Conservation (phyloP, 35 echinoderm and acorn worm species). For the Lytechinus variegatus region DNA sequence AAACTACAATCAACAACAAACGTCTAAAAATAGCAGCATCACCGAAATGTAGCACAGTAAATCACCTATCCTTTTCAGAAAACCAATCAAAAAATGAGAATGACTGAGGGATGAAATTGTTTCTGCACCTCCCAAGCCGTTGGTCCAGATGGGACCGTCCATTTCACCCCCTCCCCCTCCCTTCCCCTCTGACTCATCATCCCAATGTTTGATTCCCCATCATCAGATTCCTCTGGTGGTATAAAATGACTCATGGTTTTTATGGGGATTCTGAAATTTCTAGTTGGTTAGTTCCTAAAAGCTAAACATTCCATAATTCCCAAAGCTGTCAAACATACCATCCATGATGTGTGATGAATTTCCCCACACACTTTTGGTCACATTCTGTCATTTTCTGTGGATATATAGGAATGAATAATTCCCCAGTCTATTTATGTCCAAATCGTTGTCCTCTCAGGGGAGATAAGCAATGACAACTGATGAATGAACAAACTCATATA, state of each 20-base stretch:
- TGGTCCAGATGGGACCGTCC: neutral
- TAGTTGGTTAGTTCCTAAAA: neutral
- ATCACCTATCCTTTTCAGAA: neutral
- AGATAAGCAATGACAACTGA: neutral
- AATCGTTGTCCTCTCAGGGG: neutral
- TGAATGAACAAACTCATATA: neutral
- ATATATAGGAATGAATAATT: neutral
- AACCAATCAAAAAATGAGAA: neutral
- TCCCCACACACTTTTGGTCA: neutral
- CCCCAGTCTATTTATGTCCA: neutral
- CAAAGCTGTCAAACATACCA: neutral
- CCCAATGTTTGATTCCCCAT: neutral
- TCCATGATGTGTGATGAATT: neutral
- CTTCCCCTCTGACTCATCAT: neutral
- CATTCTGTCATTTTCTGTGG: no score
- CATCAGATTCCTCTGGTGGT: neutral
- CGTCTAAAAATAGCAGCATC: neutral
- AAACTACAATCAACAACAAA: neutral
- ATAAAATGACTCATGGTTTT: slow-evolving; percentile 30
- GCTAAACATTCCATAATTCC: neutral
- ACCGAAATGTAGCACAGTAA: neutral
- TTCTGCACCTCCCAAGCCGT: neutral
- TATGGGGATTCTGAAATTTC: neutral
- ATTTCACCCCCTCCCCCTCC: neutral
- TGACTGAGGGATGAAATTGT: neutral